phyloP scores from a whole-genome alignment of 1,140 invertebrate species.

The Drosophila parvula region DNA sequence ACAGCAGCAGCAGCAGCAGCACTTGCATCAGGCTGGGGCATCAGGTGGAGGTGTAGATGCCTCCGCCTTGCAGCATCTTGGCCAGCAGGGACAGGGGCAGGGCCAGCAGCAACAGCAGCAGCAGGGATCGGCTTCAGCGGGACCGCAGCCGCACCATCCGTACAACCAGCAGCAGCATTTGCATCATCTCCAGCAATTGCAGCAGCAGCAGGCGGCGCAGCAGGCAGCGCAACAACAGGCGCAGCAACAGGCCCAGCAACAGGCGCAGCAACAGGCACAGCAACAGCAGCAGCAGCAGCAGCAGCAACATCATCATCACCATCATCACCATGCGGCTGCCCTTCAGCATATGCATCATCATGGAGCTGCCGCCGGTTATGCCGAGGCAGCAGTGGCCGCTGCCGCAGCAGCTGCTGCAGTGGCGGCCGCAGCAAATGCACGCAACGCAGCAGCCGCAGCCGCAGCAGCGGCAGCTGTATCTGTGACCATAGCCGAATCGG shows the following conservation, averaged over 20 bases:
- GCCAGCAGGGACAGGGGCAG: slow-evolving; percentile 46
- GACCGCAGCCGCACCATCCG: slow-evolving; percentile 70
- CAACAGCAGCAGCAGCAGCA: slow-evolving; percentile 47
- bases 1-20: slow-evolving; percentile 56
- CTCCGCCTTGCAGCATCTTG: slow-evolving; percentile 43
- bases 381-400: slow-evolving; percentile 72
- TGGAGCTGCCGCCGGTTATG: slow-evolving; percentile 49
- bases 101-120: slow-evolving; percentile 51
- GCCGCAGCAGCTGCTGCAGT: slow-evolving; percentile 70
- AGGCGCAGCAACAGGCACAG: slow-evolving; percentile 66
- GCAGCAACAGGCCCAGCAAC: slow-evolving; percentile 64
- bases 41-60: slow-evolving; percentile 24
- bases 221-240: slow-evolving; percentile 40
- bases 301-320: slow-evolving; percentile 64
- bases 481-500: slow-evolving; percentile 54
- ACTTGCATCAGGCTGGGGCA: slow-evolving; percentile 39
- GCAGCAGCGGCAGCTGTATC: slow-evolving; percentile 53
- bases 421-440: slow-evolving; percentile 65
- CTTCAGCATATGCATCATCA: slow-evolving; percentile 73
- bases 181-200: slow-evolving; percentile 74
- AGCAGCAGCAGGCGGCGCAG: slow-evolving; percentile 50
- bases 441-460: slow-evolving; percentile 61
- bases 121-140: slow-evolving; percentile 21
- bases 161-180: slow-evolving; percentile 81
- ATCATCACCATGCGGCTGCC: slow-evolving; percentile 53